These are phyloP conservation scores for Rhinella marina DNA, from an alignment of 2,797 vertebrate species.

Conservation along the genomic window DNA sequence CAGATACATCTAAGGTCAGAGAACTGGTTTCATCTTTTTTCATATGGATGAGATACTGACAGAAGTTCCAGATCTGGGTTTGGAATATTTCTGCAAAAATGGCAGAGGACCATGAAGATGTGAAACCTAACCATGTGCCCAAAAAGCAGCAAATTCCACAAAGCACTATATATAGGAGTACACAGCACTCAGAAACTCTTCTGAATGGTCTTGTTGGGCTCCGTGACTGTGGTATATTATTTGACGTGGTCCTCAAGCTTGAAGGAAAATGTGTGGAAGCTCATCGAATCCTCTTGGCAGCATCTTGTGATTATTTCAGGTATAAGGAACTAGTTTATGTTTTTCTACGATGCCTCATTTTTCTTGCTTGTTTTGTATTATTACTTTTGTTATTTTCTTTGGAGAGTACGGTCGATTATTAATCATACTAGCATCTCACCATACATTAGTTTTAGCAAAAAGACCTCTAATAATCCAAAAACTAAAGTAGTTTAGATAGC, in stretches of 20 bases:
- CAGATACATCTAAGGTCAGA: background rate
- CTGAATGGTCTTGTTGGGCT: conserved; percentile 87
- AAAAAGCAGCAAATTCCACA: conserved; percentile 69
- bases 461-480: too few relatives aligned
- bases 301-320: conserved; percentile 97
- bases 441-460: background rate
- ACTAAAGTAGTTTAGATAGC: background rate
- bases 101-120: conserved; percentile 79
- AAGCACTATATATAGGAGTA: conserved; percentile 81
- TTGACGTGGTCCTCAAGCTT: conserved; percentile 90
- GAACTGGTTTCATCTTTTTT: conserved; percentile 10
- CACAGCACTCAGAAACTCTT: conserved; percentile 84
- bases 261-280: conserved; percentile 88
- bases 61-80: conserved; percentile 42
- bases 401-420: background rate
- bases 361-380: background rate
- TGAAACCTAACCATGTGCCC: conserved; percentile 68
- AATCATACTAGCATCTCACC: background rate
- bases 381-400: too few relatives aligned
- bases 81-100: conserved; percentile 69
- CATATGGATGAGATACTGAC: conserved; percentile 67
- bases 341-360: background rate
- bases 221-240: conserved; percentile 84
- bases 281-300: conserved; percentile 93
- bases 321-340: conserved; percentile 63